Evolutionary conservation across 1,140 invertebrate genomes (phyloP).

Genomic region (Listronotus oregonensis): DNA sequence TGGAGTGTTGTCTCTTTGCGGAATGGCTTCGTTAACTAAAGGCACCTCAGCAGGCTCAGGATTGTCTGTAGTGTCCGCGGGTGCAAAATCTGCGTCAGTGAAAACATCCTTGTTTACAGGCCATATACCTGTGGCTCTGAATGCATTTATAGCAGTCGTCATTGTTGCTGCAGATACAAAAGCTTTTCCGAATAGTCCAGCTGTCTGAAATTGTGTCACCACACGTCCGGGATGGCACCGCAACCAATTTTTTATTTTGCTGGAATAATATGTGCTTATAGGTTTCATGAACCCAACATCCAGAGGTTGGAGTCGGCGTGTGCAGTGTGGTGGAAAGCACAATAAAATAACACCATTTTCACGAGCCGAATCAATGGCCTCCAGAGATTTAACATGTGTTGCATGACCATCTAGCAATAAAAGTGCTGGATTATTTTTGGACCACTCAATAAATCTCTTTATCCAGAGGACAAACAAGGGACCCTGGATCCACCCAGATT

Average conservation of each 20-base stretch:
- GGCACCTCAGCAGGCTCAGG: background rate
- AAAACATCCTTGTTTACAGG: slow-evolving; percentile 53
- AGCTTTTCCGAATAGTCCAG: slow-evolving; percentile 48
- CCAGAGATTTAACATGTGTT: slow-evolving; percentile 48
- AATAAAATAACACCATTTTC: slow-evolving; percentile 49
- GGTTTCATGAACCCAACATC: slow-evolving; percentile 51
- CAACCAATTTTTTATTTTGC: no score
- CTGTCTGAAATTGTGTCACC: slow-evolving; percentile 11
- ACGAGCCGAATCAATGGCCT: slow-evolving; percentile 43
- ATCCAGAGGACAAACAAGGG: slow-evolving; percentile 51
- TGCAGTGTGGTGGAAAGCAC: slow-evolving; percentile 53
- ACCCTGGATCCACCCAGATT: slow-evolving; percentile 47
- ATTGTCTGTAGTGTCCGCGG: slow-evolving; percentile 47
- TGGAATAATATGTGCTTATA: slow-evolving; percentile 46
- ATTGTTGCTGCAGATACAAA: slow-evolving; percentile 52
- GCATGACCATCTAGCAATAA: slow-evolving; percentile 45
- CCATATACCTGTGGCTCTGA: slow-evolving; percentile 54
- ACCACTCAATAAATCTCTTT: slow-evolving; percentile 47
- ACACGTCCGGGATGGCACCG: no score
- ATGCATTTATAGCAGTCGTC: slow-evolving; percentile 53
- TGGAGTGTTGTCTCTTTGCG: no score
- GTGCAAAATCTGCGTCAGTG: slow-evolving; percentile 51
- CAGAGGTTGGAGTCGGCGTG: slow-evolving; percentile 52
- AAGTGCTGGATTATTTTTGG: slow-evolving; percentile 40
- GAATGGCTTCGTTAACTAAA: background rate